phyloP scores from a whole-genome alignment of 2,888 invertebrate species.

The Biston betularia region DNA sequence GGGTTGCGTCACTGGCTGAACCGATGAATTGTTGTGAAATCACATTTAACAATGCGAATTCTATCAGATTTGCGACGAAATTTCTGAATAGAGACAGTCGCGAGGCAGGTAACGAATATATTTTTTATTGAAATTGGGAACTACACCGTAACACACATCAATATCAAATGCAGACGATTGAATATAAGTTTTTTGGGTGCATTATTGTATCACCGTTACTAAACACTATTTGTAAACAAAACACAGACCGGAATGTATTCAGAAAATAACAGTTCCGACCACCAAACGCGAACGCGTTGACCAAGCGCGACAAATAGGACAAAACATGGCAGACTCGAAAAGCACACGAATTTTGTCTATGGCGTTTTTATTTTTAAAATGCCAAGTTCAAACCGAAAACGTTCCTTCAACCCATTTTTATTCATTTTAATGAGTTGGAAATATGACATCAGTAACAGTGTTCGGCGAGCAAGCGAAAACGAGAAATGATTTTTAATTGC shows the following conservation, averaged over 20 bases:
- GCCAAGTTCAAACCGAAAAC: slow-evolving; percentile 50
- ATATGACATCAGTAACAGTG: no score
- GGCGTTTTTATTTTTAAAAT: slow-evolving; percentile 74
- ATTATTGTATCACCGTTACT: slow-evolving; percentile 68
- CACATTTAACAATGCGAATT: slow-evolving; percentile 56
- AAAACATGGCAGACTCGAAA: slow-evolving; percentile 86
- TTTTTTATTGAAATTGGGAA: slow-evolving; percentile 76
- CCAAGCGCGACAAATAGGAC: slow-evolving; percentile 86
- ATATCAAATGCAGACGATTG: slow-evolving; percentile 66
- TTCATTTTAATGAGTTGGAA: no score
- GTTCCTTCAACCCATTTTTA: slow-evolving; percentile 37
- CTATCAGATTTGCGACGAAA: slow-evolving; percentile 65
- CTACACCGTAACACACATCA: slow-evolving; percentile 74
- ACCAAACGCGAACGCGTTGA: slow-evolving; percentile 81
- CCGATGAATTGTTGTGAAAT: slow-evolving; percentile 65
- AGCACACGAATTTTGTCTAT: slow-evolving; percentile 80
- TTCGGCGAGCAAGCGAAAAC: no score
- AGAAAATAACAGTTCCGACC: slow-evolving; percentile 78
- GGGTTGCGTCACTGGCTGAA: slow-evolving; percentile 81
- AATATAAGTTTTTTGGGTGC: slow-evolving; percentile 63
- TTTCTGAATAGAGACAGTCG: slow-evolving; percentile 66
- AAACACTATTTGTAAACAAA: slow-evolving; percentile 83
- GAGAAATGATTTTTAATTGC: no score
- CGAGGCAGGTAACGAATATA: slow-evolving; percentile 71
- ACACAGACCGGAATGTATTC: slow-evolving; percentile 81